These are phyloP conservation scores for Plebejus melissa DNA, from an alignment of 2,888 invertebrate species.

Conservation along the genomic window DNA sequence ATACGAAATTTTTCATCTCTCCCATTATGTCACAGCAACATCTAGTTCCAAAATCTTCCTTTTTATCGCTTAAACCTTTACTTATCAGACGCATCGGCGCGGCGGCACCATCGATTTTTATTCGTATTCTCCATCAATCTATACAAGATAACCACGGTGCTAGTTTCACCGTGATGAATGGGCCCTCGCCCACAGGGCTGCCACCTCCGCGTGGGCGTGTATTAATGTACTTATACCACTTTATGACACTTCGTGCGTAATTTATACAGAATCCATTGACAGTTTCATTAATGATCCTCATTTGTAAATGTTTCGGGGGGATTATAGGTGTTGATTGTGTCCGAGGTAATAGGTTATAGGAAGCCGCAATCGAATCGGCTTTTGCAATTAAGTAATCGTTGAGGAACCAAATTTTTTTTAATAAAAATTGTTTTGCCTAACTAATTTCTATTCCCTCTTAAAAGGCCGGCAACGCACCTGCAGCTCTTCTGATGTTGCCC, in stretches of 20 bases:
- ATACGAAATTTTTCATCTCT: too few species aligned
- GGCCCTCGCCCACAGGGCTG: constrained; percentile 21
- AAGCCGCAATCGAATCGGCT: background rate
- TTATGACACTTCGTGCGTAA: constrained; percentile 16
- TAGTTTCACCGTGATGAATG: constrained; percentile 25
- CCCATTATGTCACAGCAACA: too few species aligned
- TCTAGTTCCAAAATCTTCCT: too few species aligned
- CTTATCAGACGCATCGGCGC: constrained; percentile 6
- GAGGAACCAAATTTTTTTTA: background rate
- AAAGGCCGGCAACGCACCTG: too few species aligned
- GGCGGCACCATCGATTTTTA: constrained; percentile 9
- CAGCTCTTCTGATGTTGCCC: too few species aligned
- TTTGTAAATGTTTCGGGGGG: background rate
- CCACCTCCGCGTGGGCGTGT: constrained; percentile 7
- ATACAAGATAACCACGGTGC: constrained; percentile 2
- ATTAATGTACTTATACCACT: constrained; percentile 20
- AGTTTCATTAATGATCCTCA: constrained; percentile 17
- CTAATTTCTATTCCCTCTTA: too few species aligned
- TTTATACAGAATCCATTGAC: constrained; percentile 15
- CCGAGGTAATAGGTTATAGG: background rate
- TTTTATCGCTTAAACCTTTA: background rate
- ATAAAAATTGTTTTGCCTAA: too few species aligned
- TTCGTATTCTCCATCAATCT: background rate
- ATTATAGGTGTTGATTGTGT: constrained; percentile 9
- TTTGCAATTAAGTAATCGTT: background rate